phyloP scores from a whole-genome alignment of 1,140 invertebrate genomes.

The Artemia franciscana region DNA sequence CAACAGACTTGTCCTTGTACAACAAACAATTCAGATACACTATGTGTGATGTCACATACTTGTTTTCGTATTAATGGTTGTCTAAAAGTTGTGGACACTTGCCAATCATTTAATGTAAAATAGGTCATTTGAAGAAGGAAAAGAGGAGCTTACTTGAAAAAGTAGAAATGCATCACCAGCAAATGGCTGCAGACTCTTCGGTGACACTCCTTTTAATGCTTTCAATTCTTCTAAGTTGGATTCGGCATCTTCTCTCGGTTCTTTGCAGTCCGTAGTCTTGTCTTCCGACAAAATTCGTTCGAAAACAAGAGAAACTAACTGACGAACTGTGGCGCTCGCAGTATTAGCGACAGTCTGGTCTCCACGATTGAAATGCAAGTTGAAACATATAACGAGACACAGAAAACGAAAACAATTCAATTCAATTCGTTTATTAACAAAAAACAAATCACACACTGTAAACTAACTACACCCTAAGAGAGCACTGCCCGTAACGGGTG shows the following conservation, averaged over 20 bases:
- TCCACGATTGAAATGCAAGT: slow-evolving; percentile 67
- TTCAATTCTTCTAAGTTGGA: slow-evolving; percentile 54
- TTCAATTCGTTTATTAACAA: no score
- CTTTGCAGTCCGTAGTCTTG: slow-evolving; percentile 26
- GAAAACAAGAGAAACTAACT: slow-evolving; percentile 87
- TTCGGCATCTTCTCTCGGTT: slow-evolving; percentile 28
- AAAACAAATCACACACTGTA: no score
- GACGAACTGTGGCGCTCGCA: slow-evolving; percentile 83
- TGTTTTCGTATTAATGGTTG: no score
- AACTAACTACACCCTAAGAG: no score
- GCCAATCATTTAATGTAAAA: no score
- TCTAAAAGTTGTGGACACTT: no score
- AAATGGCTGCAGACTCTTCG: slow-evolving; percentile 60
- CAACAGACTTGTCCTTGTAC: no score
- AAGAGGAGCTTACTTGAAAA: slow-evolving; percentile 47
- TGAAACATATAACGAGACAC: slow-evolving; percentile 84
- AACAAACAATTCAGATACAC: no score
- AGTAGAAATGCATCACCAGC: slow-evolving; percentile 84
- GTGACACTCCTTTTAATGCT: slow-evolving; percentile 41
- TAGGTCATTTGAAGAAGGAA: neutral
- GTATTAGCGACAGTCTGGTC: slow-evolving; percentile 85
- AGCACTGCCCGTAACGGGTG: no score
- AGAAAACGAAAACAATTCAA: slow-evolving; percentile 31
- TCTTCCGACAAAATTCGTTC: slow-evolving; percentile 58
- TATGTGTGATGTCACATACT: no score